A percentile compares a stretch with the other conserved stretches of the same genome.
Conservation (phyloP, 2,113 vertebrate species). For the Furnarius figulus region DNA sequence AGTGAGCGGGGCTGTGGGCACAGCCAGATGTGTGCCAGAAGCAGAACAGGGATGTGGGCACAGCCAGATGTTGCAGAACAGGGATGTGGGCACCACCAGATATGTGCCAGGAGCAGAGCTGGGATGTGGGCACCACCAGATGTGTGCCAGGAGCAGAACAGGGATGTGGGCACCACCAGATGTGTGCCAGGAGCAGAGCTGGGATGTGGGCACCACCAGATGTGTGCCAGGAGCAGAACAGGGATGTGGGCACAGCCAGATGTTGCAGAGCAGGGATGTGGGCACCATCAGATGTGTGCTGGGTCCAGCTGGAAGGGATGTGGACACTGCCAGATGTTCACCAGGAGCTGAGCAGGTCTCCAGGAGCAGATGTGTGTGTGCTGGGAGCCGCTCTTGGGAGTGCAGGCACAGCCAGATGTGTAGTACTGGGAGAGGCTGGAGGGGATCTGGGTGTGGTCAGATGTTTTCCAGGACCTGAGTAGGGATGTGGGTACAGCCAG, state of each 20-base stretch:
- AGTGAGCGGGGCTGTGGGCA: background rate
- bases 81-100: background rate
- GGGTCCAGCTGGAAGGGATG: too few species aligned
- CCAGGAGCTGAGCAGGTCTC: too few species aligned
- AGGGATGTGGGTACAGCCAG: background rate
- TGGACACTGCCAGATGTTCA: too few species aligned
- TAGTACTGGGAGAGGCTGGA: background rate
- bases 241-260: background rate
- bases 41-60: background rate
- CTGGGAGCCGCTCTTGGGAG: background rate
- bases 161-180: background rate
- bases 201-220: background rate
- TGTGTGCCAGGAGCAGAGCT: fast-evolving
- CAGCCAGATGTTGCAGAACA: background rate
- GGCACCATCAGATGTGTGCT: background rate
- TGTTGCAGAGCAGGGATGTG: background rate
- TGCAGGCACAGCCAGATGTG: background rate
- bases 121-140: background rate
- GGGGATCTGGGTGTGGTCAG: too few species aligned
- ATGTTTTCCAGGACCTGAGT: too few species aligned
- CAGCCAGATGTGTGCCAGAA: too few species aligned
- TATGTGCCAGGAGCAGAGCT: background rate
- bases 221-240: fast-evolving
- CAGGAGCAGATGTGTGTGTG: too few species aligned
- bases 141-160: background rate